Conservation (phyloP, 1,140 invertebrate genomes). For the Asbolus verrucosus region DNA sequence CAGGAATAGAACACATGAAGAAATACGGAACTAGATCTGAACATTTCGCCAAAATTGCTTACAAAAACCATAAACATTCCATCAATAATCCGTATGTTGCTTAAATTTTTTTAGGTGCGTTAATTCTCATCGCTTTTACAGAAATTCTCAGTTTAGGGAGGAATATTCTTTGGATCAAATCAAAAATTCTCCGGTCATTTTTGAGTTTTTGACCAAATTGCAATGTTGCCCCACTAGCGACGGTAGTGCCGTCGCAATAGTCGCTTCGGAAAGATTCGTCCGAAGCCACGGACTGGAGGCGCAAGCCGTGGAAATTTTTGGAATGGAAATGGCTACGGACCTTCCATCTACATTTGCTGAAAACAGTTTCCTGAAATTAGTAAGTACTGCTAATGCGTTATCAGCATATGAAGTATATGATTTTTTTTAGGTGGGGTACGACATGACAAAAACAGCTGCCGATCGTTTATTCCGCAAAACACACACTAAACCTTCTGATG, state of each 20-base stretch:
- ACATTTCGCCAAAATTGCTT: conserved; percentile 97
- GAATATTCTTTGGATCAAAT: conserved; percentile 93
- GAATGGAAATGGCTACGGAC: conserved; percentile 97
- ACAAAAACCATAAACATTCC: conserved; percentile 98
- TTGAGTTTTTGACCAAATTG: conserved; percentile 92
- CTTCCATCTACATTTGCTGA: conserved; percentile 86
- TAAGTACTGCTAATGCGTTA: conserved; percentile 60
- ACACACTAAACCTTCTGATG: conserved; percentile 80
- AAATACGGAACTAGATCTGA: conserved; percentile 94
- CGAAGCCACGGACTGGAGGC: conserved; percentile 81
- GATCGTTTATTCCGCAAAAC: conserved; percentile 85
- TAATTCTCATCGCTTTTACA: conserved; percentile 59
- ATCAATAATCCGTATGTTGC: conserved; percentile 89
- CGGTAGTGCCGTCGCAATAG: conserved; percentile 90
- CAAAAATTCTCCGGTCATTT: conserved; percentile 84
- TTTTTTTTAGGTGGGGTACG: conserved; percentile 82
- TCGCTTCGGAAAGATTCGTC: conserved; percentile 94
- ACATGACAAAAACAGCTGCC: conserved; percentile 93
- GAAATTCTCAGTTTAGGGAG: conserved; percentile 91
- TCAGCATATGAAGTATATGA: too few species aligned
- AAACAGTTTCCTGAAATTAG: conserved; percentile 89
- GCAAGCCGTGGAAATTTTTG: conserved; percentile 94
- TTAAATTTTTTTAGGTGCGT: conserved; percentile 12
- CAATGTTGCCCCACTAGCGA: conserved; percentile 98
- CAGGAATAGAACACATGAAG: conserved; percentile 96